phyloP scores from a whole-genome alignment of 2,113 vertebrate species.

The Nestor notabilis region DNA sequence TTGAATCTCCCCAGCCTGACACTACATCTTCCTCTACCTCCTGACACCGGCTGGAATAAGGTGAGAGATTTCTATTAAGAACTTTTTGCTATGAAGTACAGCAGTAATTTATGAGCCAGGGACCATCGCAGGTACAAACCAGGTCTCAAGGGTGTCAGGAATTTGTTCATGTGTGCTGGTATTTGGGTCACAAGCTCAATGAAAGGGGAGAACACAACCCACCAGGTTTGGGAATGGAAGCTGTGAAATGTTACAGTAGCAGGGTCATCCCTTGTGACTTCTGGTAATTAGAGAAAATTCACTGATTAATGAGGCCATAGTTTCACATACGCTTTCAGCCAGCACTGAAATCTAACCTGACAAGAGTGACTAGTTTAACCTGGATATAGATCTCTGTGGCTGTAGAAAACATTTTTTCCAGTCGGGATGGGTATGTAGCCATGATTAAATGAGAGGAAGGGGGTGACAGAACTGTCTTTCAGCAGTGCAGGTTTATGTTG shows the following conservation, averaged over 20 bases:
- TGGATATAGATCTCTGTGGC: background rate
- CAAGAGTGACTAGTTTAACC: conserved; percentile 30
- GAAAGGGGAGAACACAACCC: background rate
- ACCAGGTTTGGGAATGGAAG: background rate
- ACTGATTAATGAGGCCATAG: conserved; percentile 37
- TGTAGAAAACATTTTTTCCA: background rate
- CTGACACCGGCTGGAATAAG: background rate
- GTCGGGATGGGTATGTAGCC: background rate
- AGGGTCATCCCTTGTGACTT: conserved; percentile 44
- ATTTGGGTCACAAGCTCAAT: conserved; percentile 43
- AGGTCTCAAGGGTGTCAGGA: background rate
- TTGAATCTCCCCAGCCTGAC: background rate
- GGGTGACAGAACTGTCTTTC: background rate
- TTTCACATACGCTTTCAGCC: background rate
- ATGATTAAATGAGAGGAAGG: background rate
- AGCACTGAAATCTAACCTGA: conserved; percentile 7
- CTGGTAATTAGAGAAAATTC: conserved; percentile 42
- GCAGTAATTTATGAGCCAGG: background rate
- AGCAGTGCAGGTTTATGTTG: background rate
- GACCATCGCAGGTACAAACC: background rate
- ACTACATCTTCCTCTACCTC: background rate
- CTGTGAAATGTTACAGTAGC: background rate
- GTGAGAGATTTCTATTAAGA: background rate
- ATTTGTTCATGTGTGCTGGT: background rate
- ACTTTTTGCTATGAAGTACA: background rate